Conservation (phyloP, 1,140 invertebrate species). For the Drosophila punjabiensis region DNA sequence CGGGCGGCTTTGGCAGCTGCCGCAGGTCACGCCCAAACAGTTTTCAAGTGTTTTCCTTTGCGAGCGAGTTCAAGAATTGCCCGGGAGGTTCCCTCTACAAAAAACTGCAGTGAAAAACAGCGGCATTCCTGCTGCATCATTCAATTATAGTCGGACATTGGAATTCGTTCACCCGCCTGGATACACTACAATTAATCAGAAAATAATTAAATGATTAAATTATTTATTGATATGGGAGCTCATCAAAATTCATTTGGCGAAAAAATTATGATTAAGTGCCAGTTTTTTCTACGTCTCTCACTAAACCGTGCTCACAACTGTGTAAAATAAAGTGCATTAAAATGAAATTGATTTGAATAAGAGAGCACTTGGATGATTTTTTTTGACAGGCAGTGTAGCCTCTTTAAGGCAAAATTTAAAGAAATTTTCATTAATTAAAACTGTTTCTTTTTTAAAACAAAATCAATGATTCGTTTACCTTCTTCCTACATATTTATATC, state of each 20-base stretch:
- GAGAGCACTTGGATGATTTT: background rate
- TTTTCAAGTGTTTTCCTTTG: conserved; percentile 62
- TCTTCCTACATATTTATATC: rapidly evolving
- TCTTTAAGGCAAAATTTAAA: background rate
- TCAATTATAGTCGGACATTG: conserved; percentile 14
- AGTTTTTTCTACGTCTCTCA: background rate
- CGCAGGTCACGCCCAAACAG: conserved; percentile 75
- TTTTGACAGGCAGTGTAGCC: background rate
- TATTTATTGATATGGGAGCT: conserved; percentile 27
- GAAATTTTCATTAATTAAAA: background rate
- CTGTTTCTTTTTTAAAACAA: background rate
- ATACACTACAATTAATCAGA: conserved; percentile 22
- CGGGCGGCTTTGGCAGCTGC: conserved; percentile 60
- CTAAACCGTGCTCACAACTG: background rate
- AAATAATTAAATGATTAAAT: conserved; percentile 34
- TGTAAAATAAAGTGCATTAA: conserved; percentile 20
- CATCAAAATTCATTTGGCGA: conserved; percentile 20
- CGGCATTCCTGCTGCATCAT: conserved; percentile 16
- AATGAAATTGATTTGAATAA: conserved; percentile 20
- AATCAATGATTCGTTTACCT: background rate
- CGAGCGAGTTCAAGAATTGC: conserved; percentile 41
- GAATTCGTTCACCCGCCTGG: conserved; percentile 2
- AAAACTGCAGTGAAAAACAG: conserved; percentile 23
- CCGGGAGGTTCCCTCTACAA: conserved; percentile 6
- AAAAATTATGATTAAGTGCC: conserved; percentile 43